phyloP scores from a whole-genome alignment of 2,113 vertebrate genomes.

The Lethenteron reissneri region DNA sequence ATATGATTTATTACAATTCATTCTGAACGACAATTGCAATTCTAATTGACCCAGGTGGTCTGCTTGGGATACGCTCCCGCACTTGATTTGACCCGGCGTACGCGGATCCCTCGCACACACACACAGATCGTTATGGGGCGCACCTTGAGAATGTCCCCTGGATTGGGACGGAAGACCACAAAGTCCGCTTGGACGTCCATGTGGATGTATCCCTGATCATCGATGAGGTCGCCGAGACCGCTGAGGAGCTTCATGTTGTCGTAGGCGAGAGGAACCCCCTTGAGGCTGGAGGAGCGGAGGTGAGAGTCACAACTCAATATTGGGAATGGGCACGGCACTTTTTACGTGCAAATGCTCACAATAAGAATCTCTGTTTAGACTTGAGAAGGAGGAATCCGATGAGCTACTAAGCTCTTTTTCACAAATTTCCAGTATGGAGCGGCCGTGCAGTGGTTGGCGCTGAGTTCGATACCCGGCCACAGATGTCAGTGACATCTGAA shows the following conservation, averaged over 20 bases:
- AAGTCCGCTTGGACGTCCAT: constrained; percentile 63
- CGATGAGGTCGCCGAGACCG: constrained; percentile 51
- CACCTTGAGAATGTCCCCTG: constrained; percentile 51
- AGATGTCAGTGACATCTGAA: no score
- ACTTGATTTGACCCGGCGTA: neutral
- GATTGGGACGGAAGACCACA: constrained; percentile 49
- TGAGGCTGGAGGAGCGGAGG: neutral
- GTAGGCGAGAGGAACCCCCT: constrained; percentile 68
- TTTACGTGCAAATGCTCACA: no score
- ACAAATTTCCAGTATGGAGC: no score
- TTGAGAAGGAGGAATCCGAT: no score
- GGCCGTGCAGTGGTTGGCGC: no score
- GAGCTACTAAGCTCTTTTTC: no score
- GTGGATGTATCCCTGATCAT: constrained; percentile 71
- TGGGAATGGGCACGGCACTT: no score
- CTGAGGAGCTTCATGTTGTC: constrained; percentile 47
- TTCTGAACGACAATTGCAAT: neutral
- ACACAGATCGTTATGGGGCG: constrained; percentile 9
- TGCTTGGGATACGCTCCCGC: neutral
- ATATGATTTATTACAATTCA: neutral
- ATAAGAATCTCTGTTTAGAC: no score
- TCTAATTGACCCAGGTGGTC: neutral
- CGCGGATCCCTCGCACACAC: neutral
- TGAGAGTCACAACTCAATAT: no score
- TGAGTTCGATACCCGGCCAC: no score